Percentiles rank a stretch among this genome's conserved stretches.
Conservation (phyloP, 2,797 vertebrate species). For the Cacajao melanocephalus region DNA sequence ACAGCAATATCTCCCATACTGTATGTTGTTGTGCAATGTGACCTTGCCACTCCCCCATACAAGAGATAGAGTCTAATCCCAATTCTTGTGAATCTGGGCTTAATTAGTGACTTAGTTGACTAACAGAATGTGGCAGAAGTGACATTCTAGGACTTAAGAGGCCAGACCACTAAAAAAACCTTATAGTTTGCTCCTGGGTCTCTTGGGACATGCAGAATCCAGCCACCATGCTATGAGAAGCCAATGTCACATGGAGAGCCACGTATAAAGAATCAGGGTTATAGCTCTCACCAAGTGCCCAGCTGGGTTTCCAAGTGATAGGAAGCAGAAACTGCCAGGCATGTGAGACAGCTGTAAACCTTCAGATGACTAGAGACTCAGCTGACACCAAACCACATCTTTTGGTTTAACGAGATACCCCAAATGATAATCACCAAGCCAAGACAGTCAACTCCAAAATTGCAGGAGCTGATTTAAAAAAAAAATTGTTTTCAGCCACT, state of each 20-base stretch:
- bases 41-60: not conserved
- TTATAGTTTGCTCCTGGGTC: not conserved
- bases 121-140: not conserved
- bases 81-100: not conserved
- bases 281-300: too few relatives aligned
- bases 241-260: not conserved
- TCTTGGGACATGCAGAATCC: not conserved
- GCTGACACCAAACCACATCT: not conserved
- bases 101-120: not conserved
- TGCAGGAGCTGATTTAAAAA: not conserved
- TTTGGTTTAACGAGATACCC: not conserved
- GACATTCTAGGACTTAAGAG: too few relatives aligned
- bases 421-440: not conserved
- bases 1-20: not conserved
- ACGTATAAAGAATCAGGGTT: too few relatives aligned
- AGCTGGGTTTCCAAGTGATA: too few relatives aligned
- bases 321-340: not conserved
- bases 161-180: not conserved
- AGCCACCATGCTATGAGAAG: not conserved
- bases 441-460: not conserved
- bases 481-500: not conserved
- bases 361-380: not conserved
- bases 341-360: not conserved
- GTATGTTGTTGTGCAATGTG: not conserved
- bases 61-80: not conserved